phyloP scores from a whole-genome alignment of 2,888 invertebrate genomes.

The Morpho deidamia region DNA sequence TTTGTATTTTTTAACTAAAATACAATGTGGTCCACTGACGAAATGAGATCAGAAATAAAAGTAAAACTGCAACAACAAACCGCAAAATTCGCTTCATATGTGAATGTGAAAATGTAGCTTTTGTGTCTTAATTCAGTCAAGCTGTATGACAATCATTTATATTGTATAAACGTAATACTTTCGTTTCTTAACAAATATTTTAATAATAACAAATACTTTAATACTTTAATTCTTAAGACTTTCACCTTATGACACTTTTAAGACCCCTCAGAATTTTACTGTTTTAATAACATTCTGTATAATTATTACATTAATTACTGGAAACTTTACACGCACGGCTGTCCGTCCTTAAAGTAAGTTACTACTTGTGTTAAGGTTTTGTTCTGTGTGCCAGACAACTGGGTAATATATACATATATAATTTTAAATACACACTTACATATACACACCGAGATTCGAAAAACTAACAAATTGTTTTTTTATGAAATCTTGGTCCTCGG shows the following conservation, averaged over 20 bases:
- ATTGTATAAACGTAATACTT: not conserved
- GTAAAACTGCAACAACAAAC: conserved; percentile 37
- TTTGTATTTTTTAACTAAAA: not conserved
- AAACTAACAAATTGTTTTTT: no score
- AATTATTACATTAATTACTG: conserved; percentile 35
- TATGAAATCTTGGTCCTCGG: no score
- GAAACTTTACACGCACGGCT: no score
- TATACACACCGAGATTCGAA: no score
- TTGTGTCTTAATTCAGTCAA: conserved; percentile 26
- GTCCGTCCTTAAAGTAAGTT: no score
- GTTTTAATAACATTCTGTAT: conserved; percentile 25
- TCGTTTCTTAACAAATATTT: conserved; percentile 2
- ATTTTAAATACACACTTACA: no score
- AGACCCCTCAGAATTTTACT: not conserved
- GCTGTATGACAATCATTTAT: conserved; percentile 1
- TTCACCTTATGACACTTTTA: not conserved
- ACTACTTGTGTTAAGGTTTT: no score
- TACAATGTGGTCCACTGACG: not conserved
- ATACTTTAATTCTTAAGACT: no score
- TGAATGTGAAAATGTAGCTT: conserved; percentile 38
- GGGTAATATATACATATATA: no score
- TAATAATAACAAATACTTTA: no score
- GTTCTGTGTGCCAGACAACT: no score
- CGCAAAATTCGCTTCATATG: conserved; percentile 41
- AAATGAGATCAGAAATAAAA: conserved; percentile 26